Evolutionary conservation across 1,140 invertebrate species (phyloP).

Genomic region (Dufourea novaeangliae): DNA sequence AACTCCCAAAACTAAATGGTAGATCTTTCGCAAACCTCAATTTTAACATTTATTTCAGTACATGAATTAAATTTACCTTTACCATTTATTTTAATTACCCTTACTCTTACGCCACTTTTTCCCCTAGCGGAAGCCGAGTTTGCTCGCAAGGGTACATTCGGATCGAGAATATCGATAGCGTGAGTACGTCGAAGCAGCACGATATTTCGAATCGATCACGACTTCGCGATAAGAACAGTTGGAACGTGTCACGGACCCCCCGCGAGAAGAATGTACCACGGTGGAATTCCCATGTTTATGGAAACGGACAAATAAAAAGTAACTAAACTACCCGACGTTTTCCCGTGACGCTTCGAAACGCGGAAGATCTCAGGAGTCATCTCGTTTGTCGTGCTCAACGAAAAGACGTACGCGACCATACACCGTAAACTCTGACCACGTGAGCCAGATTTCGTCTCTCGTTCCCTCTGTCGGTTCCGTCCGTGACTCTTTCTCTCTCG

Average conservation of each 20-base stretch:
- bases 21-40: no score
- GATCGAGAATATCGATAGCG: background rate
- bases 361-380: constrained; percentile 19
- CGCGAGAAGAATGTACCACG: constrained; percentile 38
- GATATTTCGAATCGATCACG: constrained; percentile 24
- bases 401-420: background rate
- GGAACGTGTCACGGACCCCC: constrained; percentile 52
- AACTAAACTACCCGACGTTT: background rate
- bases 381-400: background rate
- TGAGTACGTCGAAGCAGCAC: background rate
- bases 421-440: background rate
- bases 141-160: background rate
- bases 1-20: no score
- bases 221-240: constrained; percentile 23
- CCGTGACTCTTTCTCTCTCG: background rate
- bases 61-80: no score
- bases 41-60: no score
- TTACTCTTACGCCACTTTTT: no score
- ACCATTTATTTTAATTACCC: no score
- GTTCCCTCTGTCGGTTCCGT: background rate
- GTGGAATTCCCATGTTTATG: no score
- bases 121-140: no score
- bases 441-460: background rate
- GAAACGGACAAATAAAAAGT: no score
- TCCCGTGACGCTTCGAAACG: background rate